Evolutionary conservation across 2,797 vertebrate species (phyloP), one percentile per base, ranked within the genome.

Genomic region (Amblyopsis hoosieri): DNA sequence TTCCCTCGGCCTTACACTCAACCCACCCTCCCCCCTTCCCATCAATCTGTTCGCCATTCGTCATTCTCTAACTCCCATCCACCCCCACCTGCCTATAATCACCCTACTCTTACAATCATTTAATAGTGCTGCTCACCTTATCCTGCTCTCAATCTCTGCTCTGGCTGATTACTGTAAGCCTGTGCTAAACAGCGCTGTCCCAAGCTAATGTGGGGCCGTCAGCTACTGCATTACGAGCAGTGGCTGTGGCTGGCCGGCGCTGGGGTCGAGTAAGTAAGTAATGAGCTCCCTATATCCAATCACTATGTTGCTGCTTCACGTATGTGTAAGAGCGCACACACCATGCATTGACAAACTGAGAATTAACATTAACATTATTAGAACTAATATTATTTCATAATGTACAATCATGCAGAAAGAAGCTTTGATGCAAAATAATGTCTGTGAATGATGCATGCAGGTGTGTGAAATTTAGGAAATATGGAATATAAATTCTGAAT

Each of bases 141-240:
- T 80, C 86, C 77, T 78, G 73, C 72, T 72, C 80, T 89, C 84
- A 79, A 84, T 90, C 85, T 82, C 76, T 70, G 72, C 65, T 69
- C 71, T 55, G 82, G 69, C 83, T 85, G 84, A 89, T 85, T 84
- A 85, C 77, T 81, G 75, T 83, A 85, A 88, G 84, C 82, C 75
- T 48, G 69, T 60, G 49, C 82, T 87, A 84, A 90, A 87, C 83
- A 87, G 68, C 76, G 71, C 74, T 66, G 81, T 83, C 83, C 78
- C 75, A 69, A 85, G 74, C 67, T 82, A 79, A 88, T 75, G 75
- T 82, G 79, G 80, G 29, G 74, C 82, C 61, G 85, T 84, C 69
- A 60, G 72, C n/a, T 42, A 1, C 56, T 10, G 49, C 37, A 19
- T 14, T 19, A 37, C 7, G 33, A 12, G 37, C 13, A 55, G 19